These are phyloP conservation scores for Tiliqua scincoides DNA, from an alignment of 2,113 vertebrate species.

Conservation along the genomic window DNA sequence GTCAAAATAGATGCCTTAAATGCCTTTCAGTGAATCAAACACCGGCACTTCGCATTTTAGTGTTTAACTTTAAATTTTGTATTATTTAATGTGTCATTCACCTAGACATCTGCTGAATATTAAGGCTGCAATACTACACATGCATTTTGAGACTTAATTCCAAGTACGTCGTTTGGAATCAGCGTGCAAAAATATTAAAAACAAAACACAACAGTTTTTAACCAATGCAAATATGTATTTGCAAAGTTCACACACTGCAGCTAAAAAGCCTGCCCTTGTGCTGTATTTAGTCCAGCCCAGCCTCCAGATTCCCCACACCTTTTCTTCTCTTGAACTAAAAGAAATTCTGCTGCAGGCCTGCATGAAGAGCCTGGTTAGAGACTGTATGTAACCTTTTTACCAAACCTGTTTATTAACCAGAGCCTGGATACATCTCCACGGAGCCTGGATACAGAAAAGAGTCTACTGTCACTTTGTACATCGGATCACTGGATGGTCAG, in stretches of 20 bases:
- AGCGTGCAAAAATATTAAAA: not conserved
- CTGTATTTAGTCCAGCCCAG: too few relatives aligned
- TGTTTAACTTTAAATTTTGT: too few relatives aligned
- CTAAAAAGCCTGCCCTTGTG: not conserved
- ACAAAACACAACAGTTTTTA: not conserved
- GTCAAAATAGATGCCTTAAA: not conserved
- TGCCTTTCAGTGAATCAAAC: slow-evolving; percentile 19
- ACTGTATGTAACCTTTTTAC: too few relatives aligned
- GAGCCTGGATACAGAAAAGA: too few relatives aligned
- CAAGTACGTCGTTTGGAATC: slow-evolving; percentile 2
- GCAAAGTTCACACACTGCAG: not conserved
- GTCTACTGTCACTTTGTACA: too few relatives aligned
- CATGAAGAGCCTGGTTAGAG: too few relatives aligned
- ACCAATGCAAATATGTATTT: not conserved
- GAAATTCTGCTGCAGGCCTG: too few relatives aligned
- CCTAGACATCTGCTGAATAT: slow-evolving; percentile 27
- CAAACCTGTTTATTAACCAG: too few relatives aligned
- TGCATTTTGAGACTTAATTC: not conserved
- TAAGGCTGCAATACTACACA: not conserved
- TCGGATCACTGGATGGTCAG: too few relatives aligned
- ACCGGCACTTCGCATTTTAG: not conserved
- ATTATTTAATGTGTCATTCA: slow-evolving; percentile 7
- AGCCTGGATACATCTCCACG: too few relatives aligned
- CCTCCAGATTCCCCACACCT: too few relatives aligned
- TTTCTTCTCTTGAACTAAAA: too few relatives aligned